Percentiles rank a stretch among this genome's conserved stretches.
Conservation (phyloP, 1,140 invertebrate species). For the Monochamus saltuarius region DNA sequence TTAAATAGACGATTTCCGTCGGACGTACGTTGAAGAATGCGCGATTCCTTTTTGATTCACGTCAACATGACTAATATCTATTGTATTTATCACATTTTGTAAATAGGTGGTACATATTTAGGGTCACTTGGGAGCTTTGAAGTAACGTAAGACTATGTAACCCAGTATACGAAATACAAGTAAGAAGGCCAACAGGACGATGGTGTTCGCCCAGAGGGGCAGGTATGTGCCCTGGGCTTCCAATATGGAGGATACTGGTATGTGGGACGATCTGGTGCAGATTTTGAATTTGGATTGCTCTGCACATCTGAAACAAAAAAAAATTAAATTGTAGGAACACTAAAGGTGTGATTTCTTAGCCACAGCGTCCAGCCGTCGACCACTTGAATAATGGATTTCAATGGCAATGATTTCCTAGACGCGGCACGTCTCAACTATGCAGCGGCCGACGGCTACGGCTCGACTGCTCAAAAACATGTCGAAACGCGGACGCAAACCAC, state of each 20-base stretch:
- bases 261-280: constrained; percentile 60
- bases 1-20: constrained; percentile 10
- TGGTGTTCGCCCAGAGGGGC: constrained; percentile 75
- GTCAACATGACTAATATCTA: constrained; percentile 26
- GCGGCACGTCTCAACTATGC: too few relatives aligned
- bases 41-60: constrained; percentile 13
- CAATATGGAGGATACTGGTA: constrained; percentile 70
- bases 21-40: not conserved
- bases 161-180: constrained; percentile 72
- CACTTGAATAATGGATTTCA: too few relatives aligned
- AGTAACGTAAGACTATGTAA: constrained; percentile 73
- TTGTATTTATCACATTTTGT: constrained; percentile 39
- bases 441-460: too few relatives aligned
- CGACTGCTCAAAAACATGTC: too few relatives aligned
- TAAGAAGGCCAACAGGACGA: constrained; percentile 72
- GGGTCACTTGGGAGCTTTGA: constrained; percentile 64
- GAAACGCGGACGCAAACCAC: too few relatives aligned
- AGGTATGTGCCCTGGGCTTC: constrained; percentile 62
- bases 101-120: constrained; percentile 20
- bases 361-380: too few relatives aligned
- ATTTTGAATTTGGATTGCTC: constrained; percentile 67
- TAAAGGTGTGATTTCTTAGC: too few relatives aligned
- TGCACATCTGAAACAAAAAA: constrained; percentile 61
- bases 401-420: too few relatives aligned
- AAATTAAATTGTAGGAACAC: too few relatives aligned